phyloP scores from a whole-genome alignment of 2,888 invertebrate genomes.

The Leptinotarsa haldemani region DNA sequence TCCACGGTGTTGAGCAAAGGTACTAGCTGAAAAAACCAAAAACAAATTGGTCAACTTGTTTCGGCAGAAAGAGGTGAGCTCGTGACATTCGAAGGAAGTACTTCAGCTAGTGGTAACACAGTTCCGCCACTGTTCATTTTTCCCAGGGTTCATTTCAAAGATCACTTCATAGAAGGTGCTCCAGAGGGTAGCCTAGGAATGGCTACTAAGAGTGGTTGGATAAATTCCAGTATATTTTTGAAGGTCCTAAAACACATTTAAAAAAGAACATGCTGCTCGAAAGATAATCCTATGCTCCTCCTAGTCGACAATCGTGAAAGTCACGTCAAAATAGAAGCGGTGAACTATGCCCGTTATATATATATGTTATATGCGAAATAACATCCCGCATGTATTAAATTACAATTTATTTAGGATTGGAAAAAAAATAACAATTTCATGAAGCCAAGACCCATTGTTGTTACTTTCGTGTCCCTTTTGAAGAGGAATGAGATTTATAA shows the following conservation, averaged over 20 bases:
- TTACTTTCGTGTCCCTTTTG: too few species aligned
- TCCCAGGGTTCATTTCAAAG: conserved; percentile 25
- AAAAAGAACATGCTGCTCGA: conserved; percentile 23
- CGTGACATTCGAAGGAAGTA: background rate
- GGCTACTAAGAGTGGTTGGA: conserved; percentile 4
- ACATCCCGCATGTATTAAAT: too few species aligned
- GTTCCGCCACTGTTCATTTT: background rate
- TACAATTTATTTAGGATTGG: too few species aligned
- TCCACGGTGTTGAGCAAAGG: conserved; percentile 14
- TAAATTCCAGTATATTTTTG: background rate
- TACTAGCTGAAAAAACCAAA: conserved; percentile 14
- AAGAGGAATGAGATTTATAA: too few species aligned
- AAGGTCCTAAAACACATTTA: conserved; percentile 6
- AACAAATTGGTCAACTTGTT: conserved; percentile 14
- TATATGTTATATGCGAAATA: too few species aligned
- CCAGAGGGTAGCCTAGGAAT: conserved; percentile 21
- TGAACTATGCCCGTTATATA: too few species aligned
- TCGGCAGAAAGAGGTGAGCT: conserved; percentile 19
- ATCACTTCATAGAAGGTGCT: conserved; percentile 23
- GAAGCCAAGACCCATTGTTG: too few species aligned
- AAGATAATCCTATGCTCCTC: conserved; percentile 26
- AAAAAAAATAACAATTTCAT: too few species aligned
- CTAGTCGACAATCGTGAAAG: conserved; percentile 34
- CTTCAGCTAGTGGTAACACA: background rate
- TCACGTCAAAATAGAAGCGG: conserved; percentile 30